Percentiles rank a stretch among this genome's conserved stretches.
phyloP scores from a whole-genome alignment of 1,140 invertebrate genomes.

The Oncopodura yosiiana region DNA sequence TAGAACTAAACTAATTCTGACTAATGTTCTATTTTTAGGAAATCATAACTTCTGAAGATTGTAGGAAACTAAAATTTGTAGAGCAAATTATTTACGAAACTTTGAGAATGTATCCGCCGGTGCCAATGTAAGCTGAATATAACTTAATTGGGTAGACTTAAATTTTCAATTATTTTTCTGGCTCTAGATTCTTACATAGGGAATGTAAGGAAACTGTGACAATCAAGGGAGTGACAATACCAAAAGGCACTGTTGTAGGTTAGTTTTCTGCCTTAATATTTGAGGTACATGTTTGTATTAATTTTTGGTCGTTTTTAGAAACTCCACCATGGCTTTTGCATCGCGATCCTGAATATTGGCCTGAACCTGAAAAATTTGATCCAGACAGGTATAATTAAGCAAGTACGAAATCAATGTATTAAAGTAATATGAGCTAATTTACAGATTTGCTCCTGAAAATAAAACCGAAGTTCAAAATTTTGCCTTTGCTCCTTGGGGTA shows the following conservation, averaged over 20 bases:
- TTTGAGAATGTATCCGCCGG: slow-evolving; percentile 36
- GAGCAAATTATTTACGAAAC: slow-evolving; percentile 36
- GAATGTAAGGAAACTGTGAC: slow-evolving; percentile 35
- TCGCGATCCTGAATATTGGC: slow-evolving; percentile 40
- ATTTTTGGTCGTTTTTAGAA: slow-evolving; percentile 27
- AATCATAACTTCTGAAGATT: slow-evolving; percentile 29
- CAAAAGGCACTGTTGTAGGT: slow-evolving; percentile 35
- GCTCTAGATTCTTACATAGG: slow-evolving; percentile 34
- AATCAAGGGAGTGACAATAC: slow-evolving; percentile 38
- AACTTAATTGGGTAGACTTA: slow-evolving; percentile 1
- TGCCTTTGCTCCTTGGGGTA: slow-evolving; percentile 33
- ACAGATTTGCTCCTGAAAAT: slow-evolving; percentile 33
- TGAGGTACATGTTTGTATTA: neutral
- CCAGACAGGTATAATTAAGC: slow-evolving; percentile 37
- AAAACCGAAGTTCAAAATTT: slow-evolving; percentile 30
- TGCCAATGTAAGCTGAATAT: slow-evolving; percentile 28
- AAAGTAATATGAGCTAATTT: neutral
- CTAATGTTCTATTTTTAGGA: slow-evolving; percentile 18
- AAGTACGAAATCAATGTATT: neutral
- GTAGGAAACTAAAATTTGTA: slow-evolving; percentile 29
- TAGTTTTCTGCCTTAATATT: neutral
- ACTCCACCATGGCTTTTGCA: slow-evolving; percentile 41
- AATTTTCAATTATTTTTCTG: neutral
- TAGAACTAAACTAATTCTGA: too few species aligned
- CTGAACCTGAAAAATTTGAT: slow-evolving; percentile 41